These are phyloP conservation scores for Nephrotoma appendiculata DNA, from an alignment of 2,888 invertebrate species.

Conservation along the genomic window DNA sequence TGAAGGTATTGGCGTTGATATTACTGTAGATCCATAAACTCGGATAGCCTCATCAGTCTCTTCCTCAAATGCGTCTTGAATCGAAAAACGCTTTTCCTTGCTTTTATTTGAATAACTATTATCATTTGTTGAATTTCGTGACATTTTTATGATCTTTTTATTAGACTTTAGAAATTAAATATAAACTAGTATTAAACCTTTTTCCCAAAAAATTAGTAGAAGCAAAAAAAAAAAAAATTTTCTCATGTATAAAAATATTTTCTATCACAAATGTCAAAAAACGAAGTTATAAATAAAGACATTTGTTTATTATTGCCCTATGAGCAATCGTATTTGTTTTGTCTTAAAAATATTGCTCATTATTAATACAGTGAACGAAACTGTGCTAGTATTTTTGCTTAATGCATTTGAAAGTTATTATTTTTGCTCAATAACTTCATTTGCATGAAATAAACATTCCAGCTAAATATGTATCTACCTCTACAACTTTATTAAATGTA, in stretches of 20 bases:
- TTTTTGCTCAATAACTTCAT: too few species aligned
- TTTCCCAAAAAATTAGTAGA: background rate
- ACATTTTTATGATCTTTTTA: constrained; percentile 41
- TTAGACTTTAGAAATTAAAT: background rate
- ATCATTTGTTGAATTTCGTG: constrained; percentile 35
- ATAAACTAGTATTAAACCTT: background rate
- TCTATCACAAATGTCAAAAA: background rate
- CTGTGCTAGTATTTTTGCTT: too few species aligned
- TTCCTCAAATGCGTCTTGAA: constrained; percentile 74
- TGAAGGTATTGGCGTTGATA: constrained; percentile 50
- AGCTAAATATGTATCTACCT: too few species aligned
- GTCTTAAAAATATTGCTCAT: too few species aligned
- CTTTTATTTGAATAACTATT: constrained; percentile 5
- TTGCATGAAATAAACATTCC: too few species aligned
- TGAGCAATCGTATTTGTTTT: background rate
- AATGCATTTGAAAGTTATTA: too few species aligned
- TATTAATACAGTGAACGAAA: too few species aligned
- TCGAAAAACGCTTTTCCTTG: constrained; percentile 54
- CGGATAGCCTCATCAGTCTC: constrained; percentile 72
- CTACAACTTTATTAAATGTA: too few species aligned
- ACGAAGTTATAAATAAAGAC: background rate
- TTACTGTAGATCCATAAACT: constrained; percentile 63
- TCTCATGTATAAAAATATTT: background rate
- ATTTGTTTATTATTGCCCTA: background rate
- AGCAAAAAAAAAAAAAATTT: background rate